Evolutionary conservation across 2,113 vertebrate genomes (phyloP), one percentile per base, ranked within the genome.

Genomic region (Pseudorectes ferrugineus): DNA sequence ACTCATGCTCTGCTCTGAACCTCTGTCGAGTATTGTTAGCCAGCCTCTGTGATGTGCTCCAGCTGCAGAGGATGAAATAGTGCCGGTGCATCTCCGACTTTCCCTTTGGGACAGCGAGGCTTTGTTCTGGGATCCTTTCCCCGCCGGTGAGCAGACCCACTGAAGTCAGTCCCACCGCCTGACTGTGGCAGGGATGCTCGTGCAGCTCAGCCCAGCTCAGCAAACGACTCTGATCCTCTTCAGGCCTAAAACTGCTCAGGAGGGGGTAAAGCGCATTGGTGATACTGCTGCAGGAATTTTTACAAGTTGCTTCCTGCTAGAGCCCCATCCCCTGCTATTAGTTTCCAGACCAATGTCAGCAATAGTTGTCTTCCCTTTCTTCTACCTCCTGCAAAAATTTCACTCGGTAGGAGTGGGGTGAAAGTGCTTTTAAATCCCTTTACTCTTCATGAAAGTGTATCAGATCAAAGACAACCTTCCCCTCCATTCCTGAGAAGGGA

Each of bases 91-190:
- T 25, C 71, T 49, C 82, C 25, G 11, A 2, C 29, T 45, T 66
- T 65, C 40, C 74, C 54, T 35, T 19, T 0, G 8, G 85, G 48
- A 66, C 0, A 5, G 42, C 0, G 0, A 54, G 66, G n/a, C 52
- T 57, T 73, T 92, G 26, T 55, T 59, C 57, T 14, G 59, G 29
- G n/a, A 54, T 10, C 54, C 35, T 62, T 58, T 33, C 33, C 42
- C 12, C 0, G 1, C 13, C 7, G 29, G 6, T 42, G 17, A 28
- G 51, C 65, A 52, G 36, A 17, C n/a, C 52, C 1, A 0, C 33
- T 26, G 35, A 18, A 51, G 72, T 46, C 76, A 43, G 22, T 17
- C 19, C 5, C 1, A 35, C 11, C 0, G 0, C 23, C 49, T 1
- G 1, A 7, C 54, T 3, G 1, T 6, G 19, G 36, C 54, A 76